phyloP scores from a whole-genome alignment of 2,797 vertebrate species.

The Falco cherrug region DNA sequence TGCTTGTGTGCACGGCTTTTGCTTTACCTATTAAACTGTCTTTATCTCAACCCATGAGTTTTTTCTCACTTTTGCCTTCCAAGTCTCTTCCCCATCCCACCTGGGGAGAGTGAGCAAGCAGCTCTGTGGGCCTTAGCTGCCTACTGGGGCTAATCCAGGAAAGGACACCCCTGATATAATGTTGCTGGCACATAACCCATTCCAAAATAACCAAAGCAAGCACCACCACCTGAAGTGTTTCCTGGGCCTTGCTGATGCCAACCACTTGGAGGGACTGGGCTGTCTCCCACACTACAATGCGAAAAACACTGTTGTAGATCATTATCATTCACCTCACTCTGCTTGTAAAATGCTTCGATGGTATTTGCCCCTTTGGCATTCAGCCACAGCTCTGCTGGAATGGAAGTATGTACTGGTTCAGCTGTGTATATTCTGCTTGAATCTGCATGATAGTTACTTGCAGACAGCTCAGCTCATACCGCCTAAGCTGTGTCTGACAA shows the following conservation, averaged over 20 bases:
- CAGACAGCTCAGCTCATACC: constrained; percentile 20
- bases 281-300: not conserved
- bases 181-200: not conserved
- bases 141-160: not conserved
- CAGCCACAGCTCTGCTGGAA: not conserved
- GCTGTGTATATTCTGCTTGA: not conserved
- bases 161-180: not conserved
- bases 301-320: not conserved
- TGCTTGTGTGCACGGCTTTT: not conserved
- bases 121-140: not conserved
- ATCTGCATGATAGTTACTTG: not conserved
- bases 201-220: not conserved
- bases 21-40: not conserved
- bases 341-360: not conserved
- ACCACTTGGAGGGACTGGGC: not conserved
- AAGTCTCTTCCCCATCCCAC: not conserved
- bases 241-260: not conserved
- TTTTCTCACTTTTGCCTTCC: not conserved
- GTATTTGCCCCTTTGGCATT: not conserved
- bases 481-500: not conserved
- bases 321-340: not conserved
- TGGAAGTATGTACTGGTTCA: constrained; percentile 12
- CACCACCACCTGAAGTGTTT: not conserved
- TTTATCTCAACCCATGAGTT: not conserved
- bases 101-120: not conserved